A percentile compares a stretch with the other conserved stretches of the same genome.
phyloP scores from a whole-genome alignment of 2,797 vertebrate genomes.

The Pygocentrus nattereri region DNA sequence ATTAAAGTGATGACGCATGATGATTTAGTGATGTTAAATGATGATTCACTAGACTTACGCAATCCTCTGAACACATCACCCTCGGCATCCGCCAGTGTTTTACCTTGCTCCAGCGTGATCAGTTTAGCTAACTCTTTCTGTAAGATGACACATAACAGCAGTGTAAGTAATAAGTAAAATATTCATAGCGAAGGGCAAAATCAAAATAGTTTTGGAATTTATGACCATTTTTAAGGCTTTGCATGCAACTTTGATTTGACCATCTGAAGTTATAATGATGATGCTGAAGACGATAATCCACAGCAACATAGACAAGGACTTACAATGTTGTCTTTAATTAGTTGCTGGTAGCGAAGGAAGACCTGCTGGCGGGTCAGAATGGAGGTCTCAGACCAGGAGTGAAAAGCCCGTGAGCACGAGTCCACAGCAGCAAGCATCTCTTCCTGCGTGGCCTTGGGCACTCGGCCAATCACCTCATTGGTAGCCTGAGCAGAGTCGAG shows the following conservation, averaged over 20 bases:
- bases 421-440: slow-evolving; percentile 92
- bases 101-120: slow-evolving; percentile 95
- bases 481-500: slow-evolving; percentile 83
- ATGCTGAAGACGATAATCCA: background rate
- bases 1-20: too few species aligned
- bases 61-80: slow-evolving; percentile 97
- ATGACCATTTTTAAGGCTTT: background rate
- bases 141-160: slow-evolving; percentile 60
- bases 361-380: slow-evolving; percentile 92
- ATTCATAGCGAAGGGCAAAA: background rate
- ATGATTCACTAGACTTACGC: slow-evolving; percentile 83
- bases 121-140: slow-evolving; percentile 95
- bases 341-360: slow-evolving; percentile 93
- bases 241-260: too few species aligned
- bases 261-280: too few species aligned
- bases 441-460: slow-evolving; percentile 90
- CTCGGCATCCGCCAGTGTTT: slow-evolving; percentile 96
- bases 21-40: too few species aligned
- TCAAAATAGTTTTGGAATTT: background rate
- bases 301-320: slow-evolving; percentile 62
- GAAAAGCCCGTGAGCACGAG: slow-evolving; percentile 88
- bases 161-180: background rate
- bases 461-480: slow-evolving; percentile 88
- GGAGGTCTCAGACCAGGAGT: slow-evolving; percentile 90
- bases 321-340: slow-evolving; percentile 98